A percentile compares a stretch with the other conserved stretches of the same genome.
These are phyloP conservation scores for Karalla daura DNA, from an alignment of 2,797 vertebrate species.

Conservation along the genomic window DNA sequence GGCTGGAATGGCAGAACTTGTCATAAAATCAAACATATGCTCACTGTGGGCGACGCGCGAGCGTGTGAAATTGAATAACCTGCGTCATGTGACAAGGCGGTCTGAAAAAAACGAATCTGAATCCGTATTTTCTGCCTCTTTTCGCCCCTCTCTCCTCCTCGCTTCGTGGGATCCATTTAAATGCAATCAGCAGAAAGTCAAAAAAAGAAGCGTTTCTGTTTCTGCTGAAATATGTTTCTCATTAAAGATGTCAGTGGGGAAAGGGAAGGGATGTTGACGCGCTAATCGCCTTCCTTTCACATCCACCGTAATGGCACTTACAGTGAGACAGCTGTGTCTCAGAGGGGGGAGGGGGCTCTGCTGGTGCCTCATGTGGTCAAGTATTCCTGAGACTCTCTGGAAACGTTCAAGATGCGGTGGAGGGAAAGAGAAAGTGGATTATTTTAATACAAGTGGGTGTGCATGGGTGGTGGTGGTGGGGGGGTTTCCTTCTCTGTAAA, in stretches of 20 bases:
- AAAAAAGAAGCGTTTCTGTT: constrained; percentile 40
- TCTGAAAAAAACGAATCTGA: constrained; percentile 46
- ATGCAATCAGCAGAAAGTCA: constrained; percentile 66
- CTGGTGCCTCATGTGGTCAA: constrained; percentile 71
- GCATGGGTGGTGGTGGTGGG: neutral
- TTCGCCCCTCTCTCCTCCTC: constrained; percentile 1
- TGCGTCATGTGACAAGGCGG: constrained; percentile 50
- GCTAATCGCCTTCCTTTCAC: constrained; percentile 63
- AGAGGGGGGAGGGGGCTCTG: constrained; percentile 13
- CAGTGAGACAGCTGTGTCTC: constrained; percentile 72
- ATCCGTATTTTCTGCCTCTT: too few relatives aligned
- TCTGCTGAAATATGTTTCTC: constrained; percentile 73
- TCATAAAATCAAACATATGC: constrained; percentile 75
- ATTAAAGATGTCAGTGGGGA: constrained; percentile 67
- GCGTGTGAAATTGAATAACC: constrained; percentile 65
- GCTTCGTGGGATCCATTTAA: constrained; percentile 72
- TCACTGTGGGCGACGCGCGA: constrained; percentile 21
- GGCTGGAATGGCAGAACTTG: constrained; percentile 52
- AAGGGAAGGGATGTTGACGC: constrained; percentile 49
- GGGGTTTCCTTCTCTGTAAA: constrained; percentile 49
- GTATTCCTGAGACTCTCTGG: constrained; percentile 61
- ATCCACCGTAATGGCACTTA: constrained; percentile 58
- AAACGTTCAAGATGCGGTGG: constrained; percentile 59
- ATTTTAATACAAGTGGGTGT: constrained; percentile 65
- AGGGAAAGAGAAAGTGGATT: constrained; percentile 65